Percentiles rank a stretch among this genome's conserved stretches.
phyloP scores from a whole-genome alignment of 1,140 invertebrate species.

The Triops cancriformis region DNA sequence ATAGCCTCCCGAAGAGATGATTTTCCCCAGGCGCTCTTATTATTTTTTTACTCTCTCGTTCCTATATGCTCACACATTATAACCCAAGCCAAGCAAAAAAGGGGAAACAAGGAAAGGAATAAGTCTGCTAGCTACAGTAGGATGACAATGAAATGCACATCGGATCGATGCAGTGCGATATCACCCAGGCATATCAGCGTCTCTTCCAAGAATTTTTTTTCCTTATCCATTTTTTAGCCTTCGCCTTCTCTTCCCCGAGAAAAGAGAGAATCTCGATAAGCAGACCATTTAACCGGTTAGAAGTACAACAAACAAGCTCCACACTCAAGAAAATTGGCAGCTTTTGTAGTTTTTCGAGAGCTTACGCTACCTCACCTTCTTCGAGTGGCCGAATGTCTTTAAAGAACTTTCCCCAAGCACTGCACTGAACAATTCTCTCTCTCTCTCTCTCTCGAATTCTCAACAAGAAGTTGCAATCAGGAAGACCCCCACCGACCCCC shows the following conservation, averaged over 20 bases:
- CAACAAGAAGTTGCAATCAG: background rate
- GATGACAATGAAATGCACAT: background rate
- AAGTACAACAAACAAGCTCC: background rate
- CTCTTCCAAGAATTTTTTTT: background rate
- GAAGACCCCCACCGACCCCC: background rate
- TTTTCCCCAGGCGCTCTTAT: background rate
- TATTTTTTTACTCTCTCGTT: background rate
- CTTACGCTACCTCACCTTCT: background rate
- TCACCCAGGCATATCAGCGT: background rate
- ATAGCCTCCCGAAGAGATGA: background rate
- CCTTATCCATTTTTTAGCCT: too few species aligned
- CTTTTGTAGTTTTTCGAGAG: background rate
- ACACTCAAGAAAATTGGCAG: conserved; percentile 2
- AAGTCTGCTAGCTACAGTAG: background rate
- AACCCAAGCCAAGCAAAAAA: background rate
- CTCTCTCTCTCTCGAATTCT: background rate
- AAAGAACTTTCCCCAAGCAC: background rate
- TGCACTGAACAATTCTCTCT: background rate
- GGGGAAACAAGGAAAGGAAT: background rate
- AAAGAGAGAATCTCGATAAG: background rate
- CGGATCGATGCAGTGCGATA: background rate
- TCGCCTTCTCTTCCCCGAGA: background rate
- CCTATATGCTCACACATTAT: background rate
- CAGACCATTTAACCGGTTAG: background rate
- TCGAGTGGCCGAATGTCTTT: too few species aligned